Base-by-base conservation (phyloP, 2,113 vertebrate species). In the Megaceryle torquata region DNA sequence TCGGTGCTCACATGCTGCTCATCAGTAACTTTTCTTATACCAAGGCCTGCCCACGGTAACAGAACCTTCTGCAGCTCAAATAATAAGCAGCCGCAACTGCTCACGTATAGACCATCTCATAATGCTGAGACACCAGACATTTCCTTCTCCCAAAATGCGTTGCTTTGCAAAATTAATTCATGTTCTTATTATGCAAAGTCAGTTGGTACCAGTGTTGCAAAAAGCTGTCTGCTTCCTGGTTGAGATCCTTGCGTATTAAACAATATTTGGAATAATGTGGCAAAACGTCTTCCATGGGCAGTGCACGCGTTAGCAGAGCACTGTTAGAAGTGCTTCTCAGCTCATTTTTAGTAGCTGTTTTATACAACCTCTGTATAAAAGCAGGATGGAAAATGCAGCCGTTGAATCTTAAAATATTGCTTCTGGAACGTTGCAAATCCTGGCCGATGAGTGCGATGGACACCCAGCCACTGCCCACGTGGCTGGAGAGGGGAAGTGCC, bases 211-310 rank as follows among this genome's bases (percentile, higher is more conserved):
- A 79, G 13, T 15, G 19, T 18, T 71, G 31, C 74, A 83, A 86
- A 33, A 72, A 26, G 28, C 65, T 86, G 60, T 77, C 84, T 96
- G 65, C 82, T 96, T 68, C 86, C 72, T 33, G 53, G 82, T 72
- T 96, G 86, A 54, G 86, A 80, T 81, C 51, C 54, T 78, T 59
- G 80, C 67, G 74, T 86, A 92, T 80, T 86, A 93, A 93, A 81
- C 83, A 92, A 19, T 61, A 64, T 33, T 82, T 91, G 88, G 25
- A 80, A 37, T 33, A 21, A 21, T 2, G 8, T 5, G 44, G 80
- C 74, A 93, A 88, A 88, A 69, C 31, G 16, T 81, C 78, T 91
- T 88, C 96, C 80, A 5, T 4, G 29, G 61, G 82, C 85, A 25
- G 51, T 24, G 16, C 28, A 5, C 14, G 19, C 6, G 50, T 56